Base-by-base conservation (phyloP, 2,797 vertebrate genomes). In the Halcyon smyrnensis region DNA sequence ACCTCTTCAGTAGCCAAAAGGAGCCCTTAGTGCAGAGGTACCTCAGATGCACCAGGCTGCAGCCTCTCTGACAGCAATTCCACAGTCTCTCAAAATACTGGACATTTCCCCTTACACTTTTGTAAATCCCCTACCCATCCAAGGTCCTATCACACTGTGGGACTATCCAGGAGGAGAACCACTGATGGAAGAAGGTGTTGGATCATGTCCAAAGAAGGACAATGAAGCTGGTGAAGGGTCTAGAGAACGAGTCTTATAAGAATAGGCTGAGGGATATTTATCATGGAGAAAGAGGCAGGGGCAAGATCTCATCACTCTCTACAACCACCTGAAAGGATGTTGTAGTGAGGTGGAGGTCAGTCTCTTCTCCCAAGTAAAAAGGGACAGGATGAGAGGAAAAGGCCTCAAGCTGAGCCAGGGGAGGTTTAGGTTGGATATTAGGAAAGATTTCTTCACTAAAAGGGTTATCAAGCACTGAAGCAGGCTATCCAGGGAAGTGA, bases 1-100 rank as follows among this genome's bases (percentile, higher is more conserved):
- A 73, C 4, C 12, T 28, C 30, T 80, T 62, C 13, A 8, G 46
- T 5, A 8, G 23, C 6, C 27, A 63, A 62, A 70, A 30, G 2
- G 6, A 90, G 37, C 8, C n/a, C 15, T 50, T 1, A 5, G 18
- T 30, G 30, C 32, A 43, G 0, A 1, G 6, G 27, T 59, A 37
- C 60, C 20, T 69, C 45, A 63, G 28, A 73, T 2, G 5, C 11
- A 81, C 5, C 21, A 50, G 39, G 27, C 59, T 67, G 48, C 11
- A 76, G 16, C 19, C 17, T 43, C 73, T 45, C 59, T 34, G 60
- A 27, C 59, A 77, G 39, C 10, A 63, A 34, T 24, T 73, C 30
- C 12, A 15, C 63, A 50, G 13, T 15, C 15, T 57, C 34, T 56
- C 3, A 1, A 28, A 15, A 21, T 37, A 39, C 11, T 1, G 2